A percentile compares a stretch with the other conserved stretches of the same genome.
Conservation (phyloP, 1,140 invertebrate genomes). For the Drosophila watanabei region DNA sequence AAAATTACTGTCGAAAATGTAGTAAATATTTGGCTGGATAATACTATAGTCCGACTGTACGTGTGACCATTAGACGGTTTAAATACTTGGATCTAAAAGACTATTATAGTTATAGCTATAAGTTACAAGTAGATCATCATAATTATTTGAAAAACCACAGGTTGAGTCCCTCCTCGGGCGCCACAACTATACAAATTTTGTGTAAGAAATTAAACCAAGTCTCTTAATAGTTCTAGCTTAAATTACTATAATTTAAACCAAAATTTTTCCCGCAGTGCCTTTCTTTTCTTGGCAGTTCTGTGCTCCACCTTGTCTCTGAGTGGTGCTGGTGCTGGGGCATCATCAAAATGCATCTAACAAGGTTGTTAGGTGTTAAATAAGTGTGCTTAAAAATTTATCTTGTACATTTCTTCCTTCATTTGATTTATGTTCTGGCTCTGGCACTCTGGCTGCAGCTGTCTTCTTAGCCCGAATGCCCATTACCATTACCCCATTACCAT, state of each 20-base stretch:
- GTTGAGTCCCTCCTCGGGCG: background rate
- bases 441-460: slow-evolving; percentile 66
- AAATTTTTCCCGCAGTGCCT: slow-evolving; percentile 12
- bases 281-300: slow-evolving; percentile 3
- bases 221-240: background rate
- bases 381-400: slow-evolving; percentile 85
- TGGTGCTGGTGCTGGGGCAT: slow-evolving; percentile 55
- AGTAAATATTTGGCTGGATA: background rate
- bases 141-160: too few relatives aligned
- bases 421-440: slow-evolving; percentile 76
- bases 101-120: background rate
- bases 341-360: slow-evolving; percentile 85
- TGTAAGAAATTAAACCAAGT: background rate
- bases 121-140: too few relatives aligned
- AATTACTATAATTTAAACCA: background rate
- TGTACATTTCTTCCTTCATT: slow-evolving; percentile 81
- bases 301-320: slow-evolving; percentile 69
- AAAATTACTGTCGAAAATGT: background rate
- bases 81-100: background rate
- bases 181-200: background rate
- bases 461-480: slow-evolving; percentile 48
- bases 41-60: background rate
- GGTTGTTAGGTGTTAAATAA: slow-evolving; percentile 85
- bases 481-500: slow-evolving; percentile 33
- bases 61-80: background rate